These are phyloP conservation scores for Threskiornis aethiopicus DNA, from an alignment of 2,797 vertebrate genomes.

Conservation along the genomic window DNA sequence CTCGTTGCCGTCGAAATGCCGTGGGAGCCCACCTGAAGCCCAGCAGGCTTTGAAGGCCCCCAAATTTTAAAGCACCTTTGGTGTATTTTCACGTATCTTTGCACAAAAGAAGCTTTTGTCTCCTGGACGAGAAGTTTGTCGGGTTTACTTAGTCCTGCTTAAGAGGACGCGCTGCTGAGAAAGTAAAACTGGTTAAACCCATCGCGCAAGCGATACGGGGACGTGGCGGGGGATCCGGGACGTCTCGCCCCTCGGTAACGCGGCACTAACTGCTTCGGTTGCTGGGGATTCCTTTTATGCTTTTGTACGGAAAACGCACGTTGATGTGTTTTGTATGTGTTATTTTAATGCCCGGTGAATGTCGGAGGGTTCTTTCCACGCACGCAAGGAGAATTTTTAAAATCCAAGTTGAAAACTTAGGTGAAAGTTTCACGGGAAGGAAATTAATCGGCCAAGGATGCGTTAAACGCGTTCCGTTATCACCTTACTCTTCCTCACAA, in stretches of 20 bases:
- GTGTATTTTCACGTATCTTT: background rate
- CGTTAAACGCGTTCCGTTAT: too few species aligned
- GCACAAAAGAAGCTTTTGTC: background rate
- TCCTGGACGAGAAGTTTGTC: background rate
- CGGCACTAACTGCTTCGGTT: background rate
- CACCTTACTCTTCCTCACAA: accelerated
- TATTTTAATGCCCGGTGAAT: accelerated
- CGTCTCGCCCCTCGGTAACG: accelerated
- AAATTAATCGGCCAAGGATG: background rate
- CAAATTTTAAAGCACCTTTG: background rate
- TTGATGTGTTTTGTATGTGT: accelerated
- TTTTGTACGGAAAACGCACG: background rate
- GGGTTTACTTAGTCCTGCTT: background rate
- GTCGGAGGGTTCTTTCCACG: background rate
- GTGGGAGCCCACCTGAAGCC: background rate
- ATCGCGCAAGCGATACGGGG: background rate
- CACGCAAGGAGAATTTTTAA: background rate
- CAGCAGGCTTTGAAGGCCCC: too few species aligned
- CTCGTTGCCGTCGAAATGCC: background rate
- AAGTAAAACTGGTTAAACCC: background rate
- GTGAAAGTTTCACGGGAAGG: background rate
- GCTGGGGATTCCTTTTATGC: background rate
- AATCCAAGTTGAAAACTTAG: background rate
- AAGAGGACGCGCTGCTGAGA: background rate
- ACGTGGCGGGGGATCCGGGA: background rate